Conservation (phyloP, 2,888 invertebrate genomes). For the Tetragnatha montana region DNA sequence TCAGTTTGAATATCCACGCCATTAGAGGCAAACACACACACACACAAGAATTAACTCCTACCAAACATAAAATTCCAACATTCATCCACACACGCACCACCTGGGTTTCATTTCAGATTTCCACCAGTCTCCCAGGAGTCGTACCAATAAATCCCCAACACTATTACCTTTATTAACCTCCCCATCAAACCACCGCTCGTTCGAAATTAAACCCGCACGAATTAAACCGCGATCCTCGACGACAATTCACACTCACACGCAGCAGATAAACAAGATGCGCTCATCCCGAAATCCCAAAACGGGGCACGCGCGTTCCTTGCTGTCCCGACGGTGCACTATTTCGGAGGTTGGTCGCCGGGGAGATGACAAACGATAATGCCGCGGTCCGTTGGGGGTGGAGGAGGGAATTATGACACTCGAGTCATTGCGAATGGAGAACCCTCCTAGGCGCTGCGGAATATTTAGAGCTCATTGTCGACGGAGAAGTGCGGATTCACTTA, state of each 20-base stretch:
- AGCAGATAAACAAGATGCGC: not conserved
- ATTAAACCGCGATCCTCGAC: too few species aligned
- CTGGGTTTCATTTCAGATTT: too few species aligned
- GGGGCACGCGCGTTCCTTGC: not conserved
- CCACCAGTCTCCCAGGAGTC: too few species aligned
- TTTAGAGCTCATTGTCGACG: not conserved
- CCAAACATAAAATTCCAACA: too few species aligned
- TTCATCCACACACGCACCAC: too few species aligned
- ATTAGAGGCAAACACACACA: too few species aligned
- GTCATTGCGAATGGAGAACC: not conserved
- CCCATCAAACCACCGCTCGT: too few species aligned
- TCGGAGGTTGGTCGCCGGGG: not conserved
- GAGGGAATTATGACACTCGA: not conserved
- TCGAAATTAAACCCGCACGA: too few species aligned
- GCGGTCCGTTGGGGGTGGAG: not conserved
- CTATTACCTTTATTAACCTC: too few species aligned
- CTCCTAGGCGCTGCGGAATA: not conserved
- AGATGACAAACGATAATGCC: not conserved
- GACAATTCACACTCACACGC: not conserved
- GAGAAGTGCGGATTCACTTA: not conserved
- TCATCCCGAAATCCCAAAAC: not conserved
- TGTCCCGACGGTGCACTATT: not conserved
- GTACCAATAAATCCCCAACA: too few species aligned
- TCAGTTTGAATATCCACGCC: too few species aligned
- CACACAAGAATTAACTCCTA: too few species aligned